These are phyloP conservation scores for Lordiphosa clarofinis DNA, from an alignment of 1,140 invertebrate genomes.

Conservation along the genomic window DNA sequence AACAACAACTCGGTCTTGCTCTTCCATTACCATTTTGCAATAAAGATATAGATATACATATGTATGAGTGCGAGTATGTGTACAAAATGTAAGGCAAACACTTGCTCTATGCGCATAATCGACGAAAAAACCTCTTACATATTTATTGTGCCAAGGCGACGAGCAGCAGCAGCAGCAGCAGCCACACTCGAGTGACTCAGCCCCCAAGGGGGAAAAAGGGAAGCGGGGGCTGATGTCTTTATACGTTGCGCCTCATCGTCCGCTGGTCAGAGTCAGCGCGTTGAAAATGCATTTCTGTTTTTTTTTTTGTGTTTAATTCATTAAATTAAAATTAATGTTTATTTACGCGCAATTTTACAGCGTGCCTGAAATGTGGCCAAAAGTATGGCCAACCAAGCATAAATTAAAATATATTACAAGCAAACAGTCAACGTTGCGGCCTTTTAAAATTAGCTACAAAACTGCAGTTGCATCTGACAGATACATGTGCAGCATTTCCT, in stretches of 20 bases:
- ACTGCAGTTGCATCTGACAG: conserved; percentile 36
- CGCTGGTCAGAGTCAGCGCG: conserved; percentile 6
- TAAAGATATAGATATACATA: conserved; percentile 15
- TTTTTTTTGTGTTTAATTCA: conserved; percentile 59
- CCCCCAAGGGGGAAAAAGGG: conserved; percentile 1
- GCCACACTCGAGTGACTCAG: conserved; percentile 5
- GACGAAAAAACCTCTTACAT: conserved; percentile 49
- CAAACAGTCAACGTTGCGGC: conserved; percentile 26
- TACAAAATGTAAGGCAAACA: conserved; percentile 51
- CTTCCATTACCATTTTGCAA: conserved; percentile 20
- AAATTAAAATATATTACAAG: conserved; percentile 72
- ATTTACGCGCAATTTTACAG: conserved; percentile 68
- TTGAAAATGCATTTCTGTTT: conserved; percentile 8
- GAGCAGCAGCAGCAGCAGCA: conserved; percentile 9
- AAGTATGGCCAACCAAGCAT: conserved; percentile 68
- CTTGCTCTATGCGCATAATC: conserved; percentile 67
- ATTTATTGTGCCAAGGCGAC: conserved; percentile 70
- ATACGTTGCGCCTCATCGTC: conserved; percentile 7
- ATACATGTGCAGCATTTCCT: conserved; percentile 32
- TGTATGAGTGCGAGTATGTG: conserved; percentile 15
- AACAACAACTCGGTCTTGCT: conserved; percentile 6
- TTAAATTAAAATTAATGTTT: conserved; percentile 76
- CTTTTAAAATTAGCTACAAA: conserved; percentile 65
- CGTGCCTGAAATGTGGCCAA: conserved; percentile 53
- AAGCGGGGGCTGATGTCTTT: conserved; percentile 6